These are phyloP conservation scores for Callimorpha dominula DNA, from an alignment of 2,888 invertebrate genomes.

Conservation along the genomic window DNA sequence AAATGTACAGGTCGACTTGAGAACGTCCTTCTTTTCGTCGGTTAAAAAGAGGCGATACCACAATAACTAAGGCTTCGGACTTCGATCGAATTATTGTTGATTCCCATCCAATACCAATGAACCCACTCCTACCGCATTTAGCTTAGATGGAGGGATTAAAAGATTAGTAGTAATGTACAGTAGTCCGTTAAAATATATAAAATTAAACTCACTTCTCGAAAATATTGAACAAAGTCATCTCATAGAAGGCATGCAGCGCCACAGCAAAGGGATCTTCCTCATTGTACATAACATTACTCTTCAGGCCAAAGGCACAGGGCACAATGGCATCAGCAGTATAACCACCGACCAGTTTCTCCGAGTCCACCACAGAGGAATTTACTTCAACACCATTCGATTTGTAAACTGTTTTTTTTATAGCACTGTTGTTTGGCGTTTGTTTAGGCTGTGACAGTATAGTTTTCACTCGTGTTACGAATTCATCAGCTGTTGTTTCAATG, in stretches of 20 bases:
- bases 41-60: too few species aligned
- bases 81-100: too few species aligned
- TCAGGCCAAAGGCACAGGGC: constrained; percentile 81
- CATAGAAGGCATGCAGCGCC: constrained; percentile 80
- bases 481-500: constrained; percentile 76
- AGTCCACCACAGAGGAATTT: constrained; percentile 61
- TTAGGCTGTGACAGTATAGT: constrained; percentile 54
- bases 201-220: constrained; percentile 78
- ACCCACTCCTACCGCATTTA: too few species aligned
- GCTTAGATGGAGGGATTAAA: too few species aligned
- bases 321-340: constrained; percentile 83
- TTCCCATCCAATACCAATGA: too few species aligned
- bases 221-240: constrained; percentile 74
- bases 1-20: too few species aligned
- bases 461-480: constrained; percentile 68
- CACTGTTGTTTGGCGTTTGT: constrained; percentile 31
- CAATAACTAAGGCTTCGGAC: too few species aligned
- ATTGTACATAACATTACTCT: constrained; percentile 79
- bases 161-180: too few species aligned
- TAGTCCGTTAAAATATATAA: background rate
- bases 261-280: constrained; percentile 79
- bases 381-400: constrained; percentile 22
- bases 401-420: constrained; percentile 15
- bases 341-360: constrained; percentile 77
- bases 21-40: too few species aligned